These are phyloP conservation scores for Dendronephthya gigantea DNA, from an alignment of 64 coral and sea anemone genomes.

Conservation along the genomic window DNA sequence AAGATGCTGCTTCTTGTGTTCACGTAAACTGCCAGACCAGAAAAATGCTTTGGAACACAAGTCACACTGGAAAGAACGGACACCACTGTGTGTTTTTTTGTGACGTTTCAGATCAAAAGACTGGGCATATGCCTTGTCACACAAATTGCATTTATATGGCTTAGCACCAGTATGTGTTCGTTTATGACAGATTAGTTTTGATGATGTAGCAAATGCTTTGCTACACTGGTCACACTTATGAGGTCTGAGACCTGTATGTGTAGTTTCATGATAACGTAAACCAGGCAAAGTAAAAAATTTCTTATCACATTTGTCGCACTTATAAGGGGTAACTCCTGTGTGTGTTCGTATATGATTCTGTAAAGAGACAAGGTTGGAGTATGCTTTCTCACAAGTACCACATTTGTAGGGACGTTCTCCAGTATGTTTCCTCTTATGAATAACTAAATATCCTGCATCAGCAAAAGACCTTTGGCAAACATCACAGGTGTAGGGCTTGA, in stretches of 20 bases:
- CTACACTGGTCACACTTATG: not conserved
- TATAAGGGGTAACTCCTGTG: not conserved
- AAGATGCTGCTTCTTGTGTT: conserved; percentile 2
- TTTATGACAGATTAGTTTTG: not conserved
- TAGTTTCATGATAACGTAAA: not conserved
- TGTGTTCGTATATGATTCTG: not conserved
- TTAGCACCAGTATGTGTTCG: not conserved
- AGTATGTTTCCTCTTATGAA: not conserved
- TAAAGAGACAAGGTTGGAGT: not conserved
- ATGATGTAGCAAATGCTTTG: not conserved
- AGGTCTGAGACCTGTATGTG: not conserved
- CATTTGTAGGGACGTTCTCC: not conserved
- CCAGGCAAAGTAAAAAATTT: not conserved
- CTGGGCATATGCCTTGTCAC: not conserved
- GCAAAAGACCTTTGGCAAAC: not conserved
- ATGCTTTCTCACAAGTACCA: not conserved
- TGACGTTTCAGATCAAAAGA: not conserved
- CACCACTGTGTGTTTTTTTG: not conserved
- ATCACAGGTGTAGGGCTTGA: not conserved
- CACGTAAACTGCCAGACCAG: not conserved
- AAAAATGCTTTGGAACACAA: not conserved
- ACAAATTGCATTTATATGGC: not conserved
- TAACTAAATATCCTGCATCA: not conserved
- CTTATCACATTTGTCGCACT: conserved; percentile 1
- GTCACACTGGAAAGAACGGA: not conserved